Conservation (phyloP, 2,797 vertebrate genomes). For the Leontopithecus rosalia region DNA sequence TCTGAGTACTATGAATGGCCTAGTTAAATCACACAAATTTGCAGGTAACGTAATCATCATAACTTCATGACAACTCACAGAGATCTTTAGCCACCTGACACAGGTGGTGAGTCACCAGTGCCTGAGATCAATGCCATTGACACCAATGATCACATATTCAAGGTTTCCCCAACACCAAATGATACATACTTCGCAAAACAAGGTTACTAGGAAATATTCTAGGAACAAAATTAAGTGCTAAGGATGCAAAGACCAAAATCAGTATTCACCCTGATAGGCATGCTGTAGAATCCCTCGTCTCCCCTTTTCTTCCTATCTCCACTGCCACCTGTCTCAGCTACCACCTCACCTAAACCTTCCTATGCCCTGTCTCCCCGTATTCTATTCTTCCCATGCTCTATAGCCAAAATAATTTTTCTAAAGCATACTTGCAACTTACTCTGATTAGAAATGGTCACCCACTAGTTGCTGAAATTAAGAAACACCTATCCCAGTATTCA, state of each 20-base stretch:
- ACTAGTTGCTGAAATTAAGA: background rate
- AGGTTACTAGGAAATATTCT: background rate
- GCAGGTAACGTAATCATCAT: background rate
- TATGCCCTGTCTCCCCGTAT: background rate
- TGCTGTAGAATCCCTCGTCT: background rate
- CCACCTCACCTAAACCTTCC: background rate
- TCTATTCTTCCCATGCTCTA: background rate
- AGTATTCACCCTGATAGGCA: background rate
- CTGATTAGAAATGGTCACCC: background rate
- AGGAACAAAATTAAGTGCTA: background rate
- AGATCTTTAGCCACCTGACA: background rate
- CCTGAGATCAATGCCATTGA: background rate
- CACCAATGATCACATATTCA: background rate
- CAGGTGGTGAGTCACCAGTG: no score
- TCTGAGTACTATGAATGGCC: background rate
- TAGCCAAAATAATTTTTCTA: background rate
- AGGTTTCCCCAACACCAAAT: background rate
- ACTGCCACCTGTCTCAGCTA: background rate
- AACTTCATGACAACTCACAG: background rate
- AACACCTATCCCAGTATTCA: background rate
- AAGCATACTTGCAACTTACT: background rate
- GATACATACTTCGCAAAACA: background rate
- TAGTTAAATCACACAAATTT: background rate
- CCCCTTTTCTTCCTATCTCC: background rate
- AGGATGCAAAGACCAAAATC: background rate